A percentile compares a stretch with the other conserved stretches of the same genome.
phyloP scores from a whole-genome alignment of 2,797 vertebrate genomes.

The Sardinella longiceps region DNA sequence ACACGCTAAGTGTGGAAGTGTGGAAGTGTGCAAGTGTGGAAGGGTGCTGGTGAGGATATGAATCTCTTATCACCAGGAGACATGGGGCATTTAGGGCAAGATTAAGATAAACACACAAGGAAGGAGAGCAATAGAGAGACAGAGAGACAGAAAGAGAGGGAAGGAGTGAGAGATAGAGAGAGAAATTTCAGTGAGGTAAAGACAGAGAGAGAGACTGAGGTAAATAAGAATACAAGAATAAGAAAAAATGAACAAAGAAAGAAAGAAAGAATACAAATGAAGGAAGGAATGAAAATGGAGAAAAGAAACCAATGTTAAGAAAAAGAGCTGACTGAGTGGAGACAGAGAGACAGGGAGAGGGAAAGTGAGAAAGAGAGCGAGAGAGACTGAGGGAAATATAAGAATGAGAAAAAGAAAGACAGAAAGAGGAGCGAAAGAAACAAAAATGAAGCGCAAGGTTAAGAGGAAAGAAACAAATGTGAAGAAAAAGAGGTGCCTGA shows the following conservation, averaged over 20 bases:
- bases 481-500: not conserved
- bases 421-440: not conserved
- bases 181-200: too few species aligned
- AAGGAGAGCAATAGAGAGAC: not conserved
- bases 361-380: not conserved
- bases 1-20: too few species aligned
- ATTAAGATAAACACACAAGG: not conserved
- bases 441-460: too few species aligned
- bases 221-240: too few species aligned
- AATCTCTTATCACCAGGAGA: constrained; percentile 1
- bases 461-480: not conserved
- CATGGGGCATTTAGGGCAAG: not conserved
- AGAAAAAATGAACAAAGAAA: too few species aligned
- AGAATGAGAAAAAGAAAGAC: not conserved
- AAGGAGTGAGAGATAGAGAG: not conserved
- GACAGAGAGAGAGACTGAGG: too few species aligned
- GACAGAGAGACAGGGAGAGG: too few species aligned
- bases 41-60: not conserved
- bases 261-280: too few species aligned
- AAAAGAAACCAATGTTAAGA: too few species aligned
- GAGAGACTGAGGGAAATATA: constrained; percentile 18
- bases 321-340: too few species aligned
- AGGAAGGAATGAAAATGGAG: too few species aligned
- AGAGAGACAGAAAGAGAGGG: not conserved
- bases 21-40: not conserved